Evolutionary conservation across 1,140 invertebrate species (phyloP), one percentile per base, ranked within the genome.

Genomic region (Aleiodes sp.): DNA sequence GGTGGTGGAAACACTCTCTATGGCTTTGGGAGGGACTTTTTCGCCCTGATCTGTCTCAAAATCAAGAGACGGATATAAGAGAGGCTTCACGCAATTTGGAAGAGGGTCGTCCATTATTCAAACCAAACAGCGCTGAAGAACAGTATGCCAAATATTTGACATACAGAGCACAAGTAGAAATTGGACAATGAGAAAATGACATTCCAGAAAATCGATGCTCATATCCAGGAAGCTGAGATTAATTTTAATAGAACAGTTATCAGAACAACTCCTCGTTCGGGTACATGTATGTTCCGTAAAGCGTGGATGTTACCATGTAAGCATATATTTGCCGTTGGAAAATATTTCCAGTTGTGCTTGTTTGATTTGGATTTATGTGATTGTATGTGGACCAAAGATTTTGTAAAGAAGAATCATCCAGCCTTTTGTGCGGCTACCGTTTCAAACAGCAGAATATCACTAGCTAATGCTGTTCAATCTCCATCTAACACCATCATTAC

Each of bases 311-410:
- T 68, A 3, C 66, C 59, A 9, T 68, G 66, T 68, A 56, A 26
- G 4, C 59, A 68, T 41, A 70, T 70, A 33, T 70, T 70, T 37
- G 43, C 43, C 1, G 31, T 65, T 12, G 26, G 68, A 8, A 65
- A 60, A 16, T 39, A 31, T 24, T 65, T 70, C 16, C 10, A 24
- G 24, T 16, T 62, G 37, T 28, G 39, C 10, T 52, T 70, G n/a
- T 70, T 70, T 19, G 29, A 19, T 16, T 8, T 31, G 9, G 46
- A 64, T 4, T 37, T 70, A 26, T 70, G 68, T 19, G 14, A 33
- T 29, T n/a, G 14, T 19, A 24, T 43, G 52, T 70, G 68, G 60
- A 64, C 68, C 1, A 70, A 61, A 19, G 29, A 59, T 24, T 68
- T 56, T 26, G 19, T 28, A 3, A 59, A 24, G 12, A 29, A 57